Evolutionary conservation across 2,888 invertebrate genomes (phyloP), one percentile per base, ranked within the genome.

Genomic region (Aricia artaxerxes): DNA sequence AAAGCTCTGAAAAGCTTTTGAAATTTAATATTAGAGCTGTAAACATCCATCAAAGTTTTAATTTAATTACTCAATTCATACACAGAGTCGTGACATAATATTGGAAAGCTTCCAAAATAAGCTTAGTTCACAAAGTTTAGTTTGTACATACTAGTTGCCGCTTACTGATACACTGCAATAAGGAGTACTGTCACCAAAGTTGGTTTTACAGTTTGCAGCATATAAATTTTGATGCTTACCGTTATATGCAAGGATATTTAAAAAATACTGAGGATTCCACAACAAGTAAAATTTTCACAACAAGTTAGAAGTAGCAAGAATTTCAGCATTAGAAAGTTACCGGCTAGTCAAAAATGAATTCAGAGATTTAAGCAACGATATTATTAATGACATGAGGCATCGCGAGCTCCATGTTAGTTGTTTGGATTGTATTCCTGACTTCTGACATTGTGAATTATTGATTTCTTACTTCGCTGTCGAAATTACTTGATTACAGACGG

Each of bases 61-160:
- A 44, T 44, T 73, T 73, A 49, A 49, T 75, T 13, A 75, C 49
- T 75, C 49, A 49, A 75, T 49, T 75, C 75, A 75, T 75, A 75
- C 49, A 75, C 73, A 75, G 44, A 44, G 44, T 24, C 31, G 49
- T 75, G 49, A n/a, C 75, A 75, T 44, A 49, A 75, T 75, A 75
- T 75, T 75, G 75, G 75, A 75, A 75, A 24, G 38, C 24, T 75
- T 75, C 49, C 75, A 75, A 13, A 75, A 38, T 75, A 49, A 75
- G 44, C 44, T 44, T 24, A 31, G 24, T 44, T 24, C 49, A 24
- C 31, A 49, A 75, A 75, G 11, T 69, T 69, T 38, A 69, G 64
- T 64, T 64, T 31, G 31, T 11, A 64, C 64, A 64, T 31, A 64
- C 64, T 64, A 64, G 69, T 35, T 69, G 16, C 69, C 13, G 35